These are phyloP conservation scores for Stictonetta naevosa DNA, from an alignment of 2,113 vertebrate species.

Conservation along the genomic window DNA sequence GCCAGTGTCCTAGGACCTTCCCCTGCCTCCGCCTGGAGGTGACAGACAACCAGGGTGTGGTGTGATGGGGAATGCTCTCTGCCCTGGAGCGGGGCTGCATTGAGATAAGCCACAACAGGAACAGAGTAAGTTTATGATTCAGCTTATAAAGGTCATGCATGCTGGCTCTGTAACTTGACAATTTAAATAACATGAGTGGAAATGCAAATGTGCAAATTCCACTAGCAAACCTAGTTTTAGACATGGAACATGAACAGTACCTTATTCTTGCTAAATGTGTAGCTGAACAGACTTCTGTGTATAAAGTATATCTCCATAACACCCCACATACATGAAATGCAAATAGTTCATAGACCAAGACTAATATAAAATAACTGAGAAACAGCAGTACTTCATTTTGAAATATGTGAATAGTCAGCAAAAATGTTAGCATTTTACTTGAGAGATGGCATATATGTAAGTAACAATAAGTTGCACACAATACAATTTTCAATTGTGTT, in stretches of 20 bases:
- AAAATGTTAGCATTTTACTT: neutral
- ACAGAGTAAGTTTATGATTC: neutral
- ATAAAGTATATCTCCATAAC: neutral
- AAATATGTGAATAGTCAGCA: neutral
- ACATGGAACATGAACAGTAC: neutral
- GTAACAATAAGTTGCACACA: neutral
- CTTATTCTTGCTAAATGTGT: neutral
- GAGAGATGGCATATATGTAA: neutral
- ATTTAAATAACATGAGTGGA: neutral
- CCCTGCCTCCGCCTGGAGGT: neutral
- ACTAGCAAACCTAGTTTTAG: neutral
- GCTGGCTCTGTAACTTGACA: neutral
- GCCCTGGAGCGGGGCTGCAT: neutral
- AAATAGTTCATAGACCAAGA: neutral
- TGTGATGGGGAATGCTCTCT: neutral
- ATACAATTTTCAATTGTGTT: neutral
- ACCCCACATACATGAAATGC: neutral
- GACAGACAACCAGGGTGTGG: neutral
- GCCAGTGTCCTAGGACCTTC: neutral
- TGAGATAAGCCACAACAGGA: neutral
- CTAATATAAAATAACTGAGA: neutral
- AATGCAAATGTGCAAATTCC: neutral
- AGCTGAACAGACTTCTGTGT: neutral
- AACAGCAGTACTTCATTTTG: neutral
- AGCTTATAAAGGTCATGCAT: conserved; percentile 8